A percentile compares a stretch with the other conserved stretches of the same genome.
Evolutionary conservation across 2,888 invertebrate species (phyloP).

Genomic region (Callyntrura guangdongensis): DNA sequence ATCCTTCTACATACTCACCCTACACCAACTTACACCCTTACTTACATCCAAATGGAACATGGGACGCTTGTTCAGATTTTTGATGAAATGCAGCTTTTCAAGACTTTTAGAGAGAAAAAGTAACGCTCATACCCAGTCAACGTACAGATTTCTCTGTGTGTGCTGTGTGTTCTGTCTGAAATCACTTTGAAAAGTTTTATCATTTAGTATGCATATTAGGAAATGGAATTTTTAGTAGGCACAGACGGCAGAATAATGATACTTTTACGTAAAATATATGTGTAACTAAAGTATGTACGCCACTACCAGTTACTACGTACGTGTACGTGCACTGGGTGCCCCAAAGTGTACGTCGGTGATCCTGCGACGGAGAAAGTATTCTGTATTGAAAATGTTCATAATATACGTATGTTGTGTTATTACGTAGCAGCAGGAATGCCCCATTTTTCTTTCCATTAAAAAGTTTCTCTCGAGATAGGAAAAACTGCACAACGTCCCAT

Average conservation of each 20-base stretch:
- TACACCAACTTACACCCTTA: not conserved
- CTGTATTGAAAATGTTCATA: not conserved
- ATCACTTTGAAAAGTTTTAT: constrained; percentile 35
- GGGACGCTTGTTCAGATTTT: not conserved
- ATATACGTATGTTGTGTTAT: no score
- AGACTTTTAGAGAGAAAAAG: constrained; percentile 46
- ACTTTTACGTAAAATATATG: not conserved
- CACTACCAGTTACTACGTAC: no score
- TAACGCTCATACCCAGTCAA: not conserved
- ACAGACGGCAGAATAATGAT: not conserved
- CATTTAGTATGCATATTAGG: not conserved
- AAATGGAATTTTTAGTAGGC: not conserved
- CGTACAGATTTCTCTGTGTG: no score
- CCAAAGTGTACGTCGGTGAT: not conserved
- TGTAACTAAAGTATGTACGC: no score
- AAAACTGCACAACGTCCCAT: no score
- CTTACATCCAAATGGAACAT: not conserved
- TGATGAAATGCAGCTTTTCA: constrained; percentile 5
- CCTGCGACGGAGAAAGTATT: not conserved
- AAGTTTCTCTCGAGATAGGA: no score
- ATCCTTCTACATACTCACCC: not conserved
- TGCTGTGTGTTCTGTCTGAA: no score
- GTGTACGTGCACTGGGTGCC: no score
- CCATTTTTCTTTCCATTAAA: no score
- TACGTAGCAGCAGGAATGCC: no score